phyloP scores from a whole-genome alignment of 2,888 invertebrate genomes.

The Lomographa bimaculata region DNA sequence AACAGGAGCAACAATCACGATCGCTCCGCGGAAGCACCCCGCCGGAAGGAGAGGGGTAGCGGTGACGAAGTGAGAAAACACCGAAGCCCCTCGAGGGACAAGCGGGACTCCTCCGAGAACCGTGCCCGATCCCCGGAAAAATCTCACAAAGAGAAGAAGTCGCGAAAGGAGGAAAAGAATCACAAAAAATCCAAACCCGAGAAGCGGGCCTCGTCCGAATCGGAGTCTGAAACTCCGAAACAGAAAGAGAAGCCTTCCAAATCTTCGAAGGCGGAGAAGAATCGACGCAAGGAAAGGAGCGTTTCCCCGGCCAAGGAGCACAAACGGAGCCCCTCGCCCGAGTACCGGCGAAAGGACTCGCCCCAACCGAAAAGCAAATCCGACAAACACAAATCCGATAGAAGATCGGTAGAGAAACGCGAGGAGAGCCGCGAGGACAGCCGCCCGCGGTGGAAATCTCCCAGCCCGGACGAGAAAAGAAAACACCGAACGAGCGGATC shows the following conservation, averaged over 20 bases:
- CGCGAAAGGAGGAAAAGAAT: conserved; percentile 51
- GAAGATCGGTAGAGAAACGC: conserved; percentile 46
- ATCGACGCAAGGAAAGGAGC: conserved; percentile 47
- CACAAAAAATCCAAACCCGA: conserved; percentile 51
- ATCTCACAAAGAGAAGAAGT: conserved; percentile 46
- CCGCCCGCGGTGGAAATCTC: conserved; percentile 19
- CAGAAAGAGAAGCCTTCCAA: conserved; percentile 46
- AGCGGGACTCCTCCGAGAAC: conserved; percentile 54
- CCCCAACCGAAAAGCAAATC: conserved; percentile 47
- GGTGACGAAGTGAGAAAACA: conserved; percentile 40
- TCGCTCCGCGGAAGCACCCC: conserved; percentile 47
- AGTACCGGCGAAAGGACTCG: conserved; percentile 49
- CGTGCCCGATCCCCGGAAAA: conserved; percentile 53
- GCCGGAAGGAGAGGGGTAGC: conserved; percentile 20
- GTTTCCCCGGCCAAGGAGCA: conserved; percentile 44
- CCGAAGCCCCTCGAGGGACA: conserved; percentile 52
- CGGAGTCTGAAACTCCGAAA: conserved; percentile 54
- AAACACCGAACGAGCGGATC: conserved; percentile 47
- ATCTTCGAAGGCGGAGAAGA: conserved; percentile 34
- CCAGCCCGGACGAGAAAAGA: conserved; percentile 17
- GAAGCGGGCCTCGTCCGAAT: conserved; percentile 55
- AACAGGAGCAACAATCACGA: conserved; percentile 40
- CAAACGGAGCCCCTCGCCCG: conserved; percentile 52
- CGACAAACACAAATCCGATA: conserved; percentile 49
- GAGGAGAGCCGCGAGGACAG: conserved; percentile 37